A percentile compares a stretch with the other conserved stretches of the same genome.
phyloP scores from a whole-genome alignment of 30 jellyfish, hydroid and myxozoan genomes.

The Sanderia malayensis region DNA sequence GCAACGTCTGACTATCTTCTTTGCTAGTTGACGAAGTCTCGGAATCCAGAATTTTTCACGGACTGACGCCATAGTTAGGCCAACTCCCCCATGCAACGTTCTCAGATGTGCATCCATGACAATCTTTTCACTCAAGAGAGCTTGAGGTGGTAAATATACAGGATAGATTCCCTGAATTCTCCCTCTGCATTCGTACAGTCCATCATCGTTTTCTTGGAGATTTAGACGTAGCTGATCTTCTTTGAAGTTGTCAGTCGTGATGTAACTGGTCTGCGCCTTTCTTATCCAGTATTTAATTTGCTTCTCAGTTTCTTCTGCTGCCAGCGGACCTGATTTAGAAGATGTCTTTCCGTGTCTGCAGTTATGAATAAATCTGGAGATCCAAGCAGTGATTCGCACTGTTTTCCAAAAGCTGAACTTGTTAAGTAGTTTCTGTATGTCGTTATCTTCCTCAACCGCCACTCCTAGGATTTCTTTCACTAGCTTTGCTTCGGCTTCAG shows the following conservation, averaged over 20 bases:
- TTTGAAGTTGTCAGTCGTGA: background rate
- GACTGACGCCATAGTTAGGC: constrained; percentile 21
- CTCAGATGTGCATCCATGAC: constrained; percentile 24
- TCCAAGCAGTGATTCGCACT: constrained; percentile 53
- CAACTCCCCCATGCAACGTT: constrained; percentile 56
- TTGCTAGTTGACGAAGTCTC: constrained; percentile 38
- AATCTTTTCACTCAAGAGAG: constrained; percentile 22
- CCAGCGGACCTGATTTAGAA: constrained; percentile 19
- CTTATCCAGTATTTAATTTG: background rate
- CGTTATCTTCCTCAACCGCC: constrained; percentile 1
- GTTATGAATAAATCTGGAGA: constrained; percentile 29
- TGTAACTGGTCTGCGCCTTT: background rate
- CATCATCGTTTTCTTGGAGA: constrained; percentile 11
- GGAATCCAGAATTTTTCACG: constrained; percentile 49
- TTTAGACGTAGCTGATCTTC: constrained; percentile 23
- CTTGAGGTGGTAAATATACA: constrained; percentile 25
- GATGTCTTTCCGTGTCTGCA: constrained; percentile 7
- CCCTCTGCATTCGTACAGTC: constrained; percentile 20
- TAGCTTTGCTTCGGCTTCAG: constrained; percentile 28
- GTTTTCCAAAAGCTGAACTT: constrained; percentile 22
- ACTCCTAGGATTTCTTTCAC: constrained; percentile 17
- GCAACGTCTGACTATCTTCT: constrained; percentile 32
- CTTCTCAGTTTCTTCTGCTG: constrained; percentile 43
- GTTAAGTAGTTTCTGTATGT: background rate
- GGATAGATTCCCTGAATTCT: constrained; percentile 61